phyloP scores from a whole-genome alignment of 2,113 vertebrate genomes.

The Diphyllodes magnificus region DNA sequence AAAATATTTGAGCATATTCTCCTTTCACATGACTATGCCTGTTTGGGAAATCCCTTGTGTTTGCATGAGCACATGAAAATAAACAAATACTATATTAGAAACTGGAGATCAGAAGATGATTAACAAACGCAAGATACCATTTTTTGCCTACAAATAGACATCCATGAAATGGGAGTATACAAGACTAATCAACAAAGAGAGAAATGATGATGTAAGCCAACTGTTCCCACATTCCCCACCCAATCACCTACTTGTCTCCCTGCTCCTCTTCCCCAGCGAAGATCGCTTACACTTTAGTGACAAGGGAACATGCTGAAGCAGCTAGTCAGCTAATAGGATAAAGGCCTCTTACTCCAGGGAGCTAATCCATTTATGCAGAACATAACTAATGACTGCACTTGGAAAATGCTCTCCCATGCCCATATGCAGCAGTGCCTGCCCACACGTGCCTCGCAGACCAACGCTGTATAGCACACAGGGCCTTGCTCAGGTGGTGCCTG shows the following conservation, averaged over 20 bases:
- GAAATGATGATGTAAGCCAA: background rate
- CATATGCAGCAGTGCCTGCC: background rate
- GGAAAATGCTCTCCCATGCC: background rate
- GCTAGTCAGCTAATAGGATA: background rate
- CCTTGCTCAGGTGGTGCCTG: background rate
- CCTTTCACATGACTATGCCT: background rate
- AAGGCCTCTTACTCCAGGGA: background rate
- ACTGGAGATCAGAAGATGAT: background rate
- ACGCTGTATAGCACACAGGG: rapidly evolving
- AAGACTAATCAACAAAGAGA: background rate
- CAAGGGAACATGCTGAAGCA: background rate
- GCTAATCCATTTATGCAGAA: background rate
- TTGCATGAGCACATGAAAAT: background rate
- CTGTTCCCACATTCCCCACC: background rate
- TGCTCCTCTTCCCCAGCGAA: background rate
- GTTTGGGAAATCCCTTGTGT: background rate
- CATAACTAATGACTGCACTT: background rate
- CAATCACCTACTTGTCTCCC: background rate
- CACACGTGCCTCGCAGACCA: background rate
- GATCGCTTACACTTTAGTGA: background rate
- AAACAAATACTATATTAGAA: background rate
- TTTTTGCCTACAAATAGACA: background rate
- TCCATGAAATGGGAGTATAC: background rate
- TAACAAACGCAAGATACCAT: background rate
- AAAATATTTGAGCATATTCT: background rate